Conservation (phyloP, 2,888 invertebrate species). For the Therioaphis trifolii region DNA sequence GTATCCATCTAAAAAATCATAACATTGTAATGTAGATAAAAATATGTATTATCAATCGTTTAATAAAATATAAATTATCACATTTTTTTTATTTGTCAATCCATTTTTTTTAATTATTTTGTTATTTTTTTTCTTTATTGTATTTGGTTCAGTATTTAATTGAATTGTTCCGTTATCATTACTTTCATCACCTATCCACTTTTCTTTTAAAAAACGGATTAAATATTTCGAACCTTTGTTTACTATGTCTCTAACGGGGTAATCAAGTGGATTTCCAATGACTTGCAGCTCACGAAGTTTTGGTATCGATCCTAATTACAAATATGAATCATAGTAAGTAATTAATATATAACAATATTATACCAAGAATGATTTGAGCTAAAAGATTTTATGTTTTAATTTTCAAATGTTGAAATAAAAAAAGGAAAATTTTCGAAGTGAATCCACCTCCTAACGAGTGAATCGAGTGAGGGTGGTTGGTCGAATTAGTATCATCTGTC, state of each 20-base stretch:
- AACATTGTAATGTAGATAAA: no score
- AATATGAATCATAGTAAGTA: background rate
- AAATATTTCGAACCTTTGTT: slow-evolving; percentile 60
- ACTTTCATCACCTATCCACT: slow-evolving; percentile 28
- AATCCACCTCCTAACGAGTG: no score
- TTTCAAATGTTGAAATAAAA: no score
- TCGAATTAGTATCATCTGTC: no score
- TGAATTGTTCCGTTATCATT: background rate
- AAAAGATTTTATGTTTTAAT: background rate
- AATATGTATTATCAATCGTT: background rate
- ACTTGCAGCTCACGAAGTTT: slow-evolving; percentile 55
- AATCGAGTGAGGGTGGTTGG: no score
- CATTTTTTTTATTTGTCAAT: slow-evolving; percentile 9
- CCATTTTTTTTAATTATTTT: slow-evolving; percentile 9
- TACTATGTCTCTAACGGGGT: slow-evolving; percentile 1
- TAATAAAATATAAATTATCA: slow-evolving; percentile 17
- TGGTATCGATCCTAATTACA: slow-evolving; percentile 30
- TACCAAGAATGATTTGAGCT: no score
- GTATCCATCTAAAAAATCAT: slow-evolving; percentile 15
- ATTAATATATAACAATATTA: background rate
- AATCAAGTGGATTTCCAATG: slow-evolving; percentile 52
- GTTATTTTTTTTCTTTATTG: background rate
- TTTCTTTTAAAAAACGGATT: slow-evolving; percentile 44
- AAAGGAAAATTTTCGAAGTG: no score
- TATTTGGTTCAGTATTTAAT: background rate